Evolutionary conservation across 2,888 invertebrate genomes (phyloP).

Genomic region (Didymodactylos carnosus): DNA sequence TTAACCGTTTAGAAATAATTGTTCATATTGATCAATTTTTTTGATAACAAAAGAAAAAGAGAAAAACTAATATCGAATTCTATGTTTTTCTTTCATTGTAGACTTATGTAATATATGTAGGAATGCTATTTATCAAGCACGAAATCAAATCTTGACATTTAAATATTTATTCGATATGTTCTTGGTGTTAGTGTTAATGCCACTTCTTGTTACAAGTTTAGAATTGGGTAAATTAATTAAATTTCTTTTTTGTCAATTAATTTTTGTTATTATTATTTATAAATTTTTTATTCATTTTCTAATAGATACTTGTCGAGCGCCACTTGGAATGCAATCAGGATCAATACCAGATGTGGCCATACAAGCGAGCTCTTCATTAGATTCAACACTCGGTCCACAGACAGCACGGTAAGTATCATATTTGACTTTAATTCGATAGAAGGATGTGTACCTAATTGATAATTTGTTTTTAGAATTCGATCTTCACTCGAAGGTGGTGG

Average conservation of each 20-base stretch:
- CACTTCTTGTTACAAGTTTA: too few species aligned
- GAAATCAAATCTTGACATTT: too few species aligned
- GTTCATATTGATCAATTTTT: too few species aligned
- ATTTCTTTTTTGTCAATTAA: background rate
- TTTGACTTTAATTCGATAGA: background rate
- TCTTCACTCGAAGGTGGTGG: constrained; percentile 66
- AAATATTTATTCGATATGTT: too few species aligned
- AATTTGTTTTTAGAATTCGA: constrained; percentile 48
- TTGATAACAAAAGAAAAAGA: too few species aligned
- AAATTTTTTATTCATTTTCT: background rate
- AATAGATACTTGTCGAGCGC: constrained; percentile 44
- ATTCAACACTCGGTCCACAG: constrained; percentile 62
- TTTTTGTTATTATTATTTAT: background rate
- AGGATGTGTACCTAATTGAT: too few species aligned
- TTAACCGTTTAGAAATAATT: too few species aligned
- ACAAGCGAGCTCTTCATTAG: constrained; percentile 63
- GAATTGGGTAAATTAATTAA: background rate
- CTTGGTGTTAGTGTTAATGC: too few species aligned
- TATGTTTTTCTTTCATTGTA: too few species aligned
- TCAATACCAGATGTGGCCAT: constrained; percentile 58
- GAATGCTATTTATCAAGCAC: too few species aligned
- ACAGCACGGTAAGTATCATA: constrained; percentile 53
- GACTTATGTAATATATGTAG: too few species aligned
- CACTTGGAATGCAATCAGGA: constrained; percentile 66
- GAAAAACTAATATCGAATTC: too few species aligned